Percentiles rank a stretch among this genome's conserved stretches.
These are phyloP conservation scores for Drosophila engyochracea DNA, from an alignment of 2,888 invertebrate genomes.

Conservation along the genomic window DNA sequence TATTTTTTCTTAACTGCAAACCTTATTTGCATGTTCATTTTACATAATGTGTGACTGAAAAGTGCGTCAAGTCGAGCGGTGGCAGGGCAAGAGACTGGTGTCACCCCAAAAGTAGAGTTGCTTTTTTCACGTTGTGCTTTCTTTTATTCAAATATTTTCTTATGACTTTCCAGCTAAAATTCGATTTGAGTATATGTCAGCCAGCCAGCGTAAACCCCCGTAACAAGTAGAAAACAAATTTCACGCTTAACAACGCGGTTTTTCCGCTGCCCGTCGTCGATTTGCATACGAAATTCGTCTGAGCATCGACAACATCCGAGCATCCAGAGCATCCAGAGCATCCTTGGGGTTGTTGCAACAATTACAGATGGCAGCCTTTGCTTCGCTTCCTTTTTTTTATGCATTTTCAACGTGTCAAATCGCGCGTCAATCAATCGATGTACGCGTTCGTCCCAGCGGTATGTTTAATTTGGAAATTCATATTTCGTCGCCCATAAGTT, in stretches of 20 bases:
- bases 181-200: constrained; percentile 74
- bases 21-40: constrained; percentile 85
- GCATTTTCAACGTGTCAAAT: constrained; percentile 80
- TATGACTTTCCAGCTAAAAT: constrained; percentile 72
- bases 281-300: constrained; percentile 80
- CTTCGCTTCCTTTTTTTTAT: constrained; percentile 49
- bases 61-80: constrained; percentile 51
- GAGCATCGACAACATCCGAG: constrained; percentile 19
- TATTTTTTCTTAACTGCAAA: constrained; percentile 80
- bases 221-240: constrained; percentile 81
- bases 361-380: constrained; percentile 67
- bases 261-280: constrained; percentile 49
- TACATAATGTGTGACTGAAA: constrained; percentile 78
- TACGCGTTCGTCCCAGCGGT: constrained; percentile 40
- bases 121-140: constrained; percentile 45
- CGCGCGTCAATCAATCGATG: constrained; percentile 82
- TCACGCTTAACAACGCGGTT: constrained; percentile 84
- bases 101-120: constrained; percentile 35
- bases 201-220: constrained; percentile 36
- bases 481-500: constrained; percentile 66
- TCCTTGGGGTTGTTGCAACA: constrained; percentile 73
- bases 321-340: constrained; percentile 5
- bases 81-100: constrained; percentile 23
- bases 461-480: constrained; percentile 73
- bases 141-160: constrained; percentile 78